Percentiles rank a stretch among this genome's conserved stretches.
Conservation (phyloP, 2,888 invertebrate species). For the Cheilosia pagana region DNA sequence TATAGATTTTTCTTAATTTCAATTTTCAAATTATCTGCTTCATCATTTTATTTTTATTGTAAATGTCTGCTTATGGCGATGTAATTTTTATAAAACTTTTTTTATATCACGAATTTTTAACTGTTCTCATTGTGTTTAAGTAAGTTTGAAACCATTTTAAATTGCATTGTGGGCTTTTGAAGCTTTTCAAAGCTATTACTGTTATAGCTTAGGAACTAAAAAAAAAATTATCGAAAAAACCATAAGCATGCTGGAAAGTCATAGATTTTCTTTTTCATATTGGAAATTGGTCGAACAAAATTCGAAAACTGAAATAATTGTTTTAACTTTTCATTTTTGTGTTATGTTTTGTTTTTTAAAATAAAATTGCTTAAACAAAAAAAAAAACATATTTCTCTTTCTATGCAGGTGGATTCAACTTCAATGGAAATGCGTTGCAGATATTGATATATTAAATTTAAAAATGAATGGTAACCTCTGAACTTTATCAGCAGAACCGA, state of each 20-base stretch:
- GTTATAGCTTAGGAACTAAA: slow-evolving; percentile 42
- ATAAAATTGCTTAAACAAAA: slow-evolving; percentile 12
- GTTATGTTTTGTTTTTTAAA: slow-evolving; percentile 56
- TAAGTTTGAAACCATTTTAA: slow-evolving; percentile 30
- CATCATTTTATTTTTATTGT: slow-evolving; percentile 40
- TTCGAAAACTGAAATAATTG: slow-evolving; percentile 4
- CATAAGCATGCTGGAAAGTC: slow-evolving; percentile 58
- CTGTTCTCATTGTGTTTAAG: slow-evolving; percentile 37
- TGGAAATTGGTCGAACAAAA: slow-evolving; percentile 52
- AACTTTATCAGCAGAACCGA: not conserved
- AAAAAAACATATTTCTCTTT: slow-evolving; percentile 15
- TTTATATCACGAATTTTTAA: slow-evolving; percentile 12
- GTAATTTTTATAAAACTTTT: slow-evolving; percentile 6
- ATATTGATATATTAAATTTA: not conserved
- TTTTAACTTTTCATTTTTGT: slow-evolving; percentile 56
- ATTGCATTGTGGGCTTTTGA: slow-evolving; percentile 66
- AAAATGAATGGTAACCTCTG: too few species aligned
- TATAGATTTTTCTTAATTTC: slow-evolving; percentile 41
- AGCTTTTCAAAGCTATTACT: slow-evolving; percentile 33
- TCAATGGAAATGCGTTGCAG: slow-evolving; percentile 38
- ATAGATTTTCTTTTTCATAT: slow-evolving; percentile 59
- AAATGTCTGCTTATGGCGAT: slow-evolving; percentile 60
- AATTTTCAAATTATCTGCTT: slow-evolving; percentile 60
- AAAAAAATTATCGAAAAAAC: slow-evolving; percentile 12
- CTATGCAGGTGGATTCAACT: slow-evolving; percentile 48